Conservation (phyloP, 2,797 vertebrate species). For the Mormyrus hasselquistii region DNA sequence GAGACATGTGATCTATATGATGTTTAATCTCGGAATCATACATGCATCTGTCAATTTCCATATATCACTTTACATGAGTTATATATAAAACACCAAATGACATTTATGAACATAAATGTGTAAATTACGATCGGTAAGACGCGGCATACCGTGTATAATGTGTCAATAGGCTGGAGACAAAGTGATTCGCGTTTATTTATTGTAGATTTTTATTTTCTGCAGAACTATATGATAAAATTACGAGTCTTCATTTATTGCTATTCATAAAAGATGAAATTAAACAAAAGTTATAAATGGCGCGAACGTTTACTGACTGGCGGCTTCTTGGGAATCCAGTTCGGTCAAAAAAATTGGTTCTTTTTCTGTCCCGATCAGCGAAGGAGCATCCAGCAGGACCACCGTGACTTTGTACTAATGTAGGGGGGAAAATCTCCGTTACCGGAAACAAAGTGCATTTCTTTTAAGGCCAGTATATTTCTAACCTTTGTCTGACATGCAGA, state of each 20-base stretch:
- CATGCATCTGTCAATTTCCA: conserved; percentile 70
- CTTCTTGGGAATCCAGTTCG: neutral
- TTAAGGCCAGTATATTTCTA: conserved; percentile 73
- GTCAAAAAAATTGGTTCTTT: neutral
- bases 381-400: conserved; percentile 45
- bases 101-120: conserved; percentile 63
- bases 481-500: conserved; percentile 70
- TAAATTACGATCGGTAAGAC: conserved; percentile 58
- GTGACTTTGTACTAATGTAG: neutral
- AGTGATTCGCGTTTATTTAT: conserved; percentile 56
- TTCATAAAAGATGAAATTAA: neutral
- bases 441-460: conserved; percentile 68
- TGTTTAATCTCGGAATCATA: conserved; percentile 70
- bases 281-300: neutral
- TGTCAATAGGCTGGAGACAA: conserved; percentile 53
- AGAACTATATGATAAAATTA: conserved; percentile 25
- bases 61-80: conserved; percentile 67
- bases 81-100: conserved; percentile 72
- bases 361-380: conserved; percentile 2
- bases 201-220: conserved; percentile 50
- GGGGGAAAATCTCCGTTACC: conserved; percentile 60
- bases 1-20: conserved; percentile 63
- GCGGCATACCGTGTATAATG: conserved; percentile 55
- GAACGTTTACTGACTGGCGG: neutral
- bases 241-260: neutral